phyloP scores from a whole-genome alignment of 2,888 invertebrate species.

The Phoronis australis region DNA sequence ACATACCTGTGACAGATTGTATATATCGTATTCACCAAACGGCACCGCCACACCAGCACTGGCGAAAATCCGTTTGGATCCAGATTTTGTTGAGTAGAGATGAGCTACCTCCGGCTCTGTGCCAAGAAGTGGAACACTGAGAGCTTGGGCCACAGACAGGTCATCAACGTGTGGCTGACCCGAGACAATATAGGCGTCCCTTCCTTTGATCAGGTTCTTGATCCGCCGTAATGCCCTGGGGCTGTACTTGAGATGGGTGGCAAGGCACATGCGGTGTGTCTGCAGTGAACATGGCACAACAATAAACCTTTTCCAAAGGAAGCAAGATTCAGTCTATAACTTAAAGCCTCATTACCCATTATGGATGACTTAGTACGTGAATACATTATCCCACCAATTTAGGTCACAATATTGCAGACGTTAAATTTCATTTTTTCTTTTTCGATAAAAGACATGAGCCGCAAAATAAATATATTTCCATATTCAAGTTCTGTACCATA shows the following conservation, averaged over 20 bases:
- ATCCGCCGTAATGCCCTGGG: conserved; percentile 45
- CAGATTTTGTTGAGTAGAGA: conserved; percentile 51
- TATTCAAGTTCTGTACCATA: no score
- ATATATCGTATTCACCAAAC: conserved; percentile 50
- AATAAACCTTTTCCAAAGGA: no score
- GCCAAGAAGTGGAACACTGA: conserved; percentile 45
- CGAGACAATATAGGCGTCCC: conserved; percentile 49
- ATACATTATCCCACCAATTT: no score
- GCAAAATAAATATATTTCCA: no score
- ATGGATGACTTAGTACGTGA: no score
- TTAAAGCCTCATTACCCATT: no score
- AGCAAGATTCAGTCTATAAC: no score
- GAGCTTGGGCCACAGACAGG: conserved; percentile 42
- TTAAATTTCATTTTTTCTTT: no score
- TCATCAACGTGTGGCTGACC: conserved; percentile 50
- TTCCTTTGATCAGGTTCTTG: conserved; percentile 44
- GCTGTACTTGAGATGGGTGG: conserved; percentile 50
- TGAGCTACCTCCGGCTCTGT: conserved; percentile 50
- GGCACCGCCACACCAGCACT: conserved; percentile 45
- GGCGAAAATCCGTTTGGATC: conserved; percentile 49
- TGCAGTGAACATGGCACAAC: no score
- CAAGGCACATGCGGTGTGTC: conserved; percentile 51
- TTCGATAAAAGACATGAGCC: no score
- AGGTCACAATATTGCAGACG: no score
- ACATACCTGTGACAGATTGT: conserved; percentile 47